A percentile compares a stretch with the other conserved stretches of the same genome.
Evolutionary conservation across 2,888 invertebrate species (phyloP).

Genomic region (Tiliacea citrago): DNA sequence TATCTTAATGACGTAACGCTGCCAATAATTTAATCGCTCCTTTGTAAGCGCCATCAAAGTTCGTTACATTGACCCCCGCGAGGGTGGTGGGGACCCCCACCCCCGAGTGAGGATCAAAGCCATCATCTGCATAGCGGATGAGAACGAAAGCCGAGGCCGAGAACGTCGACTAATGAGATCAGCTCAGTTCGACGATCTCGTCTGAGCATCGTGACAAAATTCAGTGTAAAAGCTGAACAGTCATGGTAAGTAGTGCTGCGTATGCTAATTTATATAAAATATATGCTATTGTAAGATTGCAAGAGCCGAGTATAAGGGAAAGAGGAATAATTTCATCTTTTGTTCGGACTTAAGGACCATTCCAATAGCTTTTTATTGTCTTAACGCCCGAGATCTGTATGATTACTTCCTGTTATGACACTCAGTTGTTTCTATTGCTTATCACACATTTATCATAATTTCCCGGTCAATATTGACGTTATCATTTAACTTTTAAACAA

Average conservation of each 20-base stretch:
- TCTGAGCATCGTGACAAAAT: constrained; percentile 27
- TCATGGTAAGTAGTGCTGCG: constrained; percentile 19
- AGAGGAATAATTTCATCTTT: not conserved
- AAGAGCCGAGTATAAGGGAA: not conserved
- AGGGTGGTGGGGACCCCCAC: constrained; percentile 13
- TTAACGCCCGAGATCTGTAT: not conserved
- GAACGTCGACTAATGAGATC: constrained; percentile 66
- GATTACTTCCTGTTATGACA: not conserved
- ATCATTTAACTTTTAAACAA: not conserved
- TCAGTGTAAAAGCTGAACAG: constrained; percentile 17
- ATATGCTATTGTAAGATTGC: not conserved
- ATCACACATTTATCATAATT: not conserved
- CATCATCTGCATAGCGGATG: constrained; percentile 76
- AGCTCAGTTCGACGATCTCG: constrained; percentile 68
- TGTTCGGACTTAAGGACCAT: not conserved
- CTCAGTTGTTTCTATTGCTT: not conserved
- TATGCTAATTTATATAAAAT: constrained; percentile 34
- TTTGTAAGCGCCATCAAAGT: constrained; percentile 62
- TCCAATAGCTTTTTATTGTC: not conserved
- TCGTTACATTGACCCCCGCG: constrained; percentile 60
- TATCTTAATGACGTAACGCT: constrained; percentile 21
- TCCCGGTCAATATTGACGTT: not conserved
- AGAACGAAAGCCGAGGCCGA: constrained; percentile 60
- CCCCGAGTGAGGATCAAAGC: constrained; percentile 55
- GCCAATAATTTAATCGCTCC: constrained; percentile 42